phyloP scores from a whole-genome alignment of 2,888 invertebrate genomes.

The Crioceris asparagi region DNA sequence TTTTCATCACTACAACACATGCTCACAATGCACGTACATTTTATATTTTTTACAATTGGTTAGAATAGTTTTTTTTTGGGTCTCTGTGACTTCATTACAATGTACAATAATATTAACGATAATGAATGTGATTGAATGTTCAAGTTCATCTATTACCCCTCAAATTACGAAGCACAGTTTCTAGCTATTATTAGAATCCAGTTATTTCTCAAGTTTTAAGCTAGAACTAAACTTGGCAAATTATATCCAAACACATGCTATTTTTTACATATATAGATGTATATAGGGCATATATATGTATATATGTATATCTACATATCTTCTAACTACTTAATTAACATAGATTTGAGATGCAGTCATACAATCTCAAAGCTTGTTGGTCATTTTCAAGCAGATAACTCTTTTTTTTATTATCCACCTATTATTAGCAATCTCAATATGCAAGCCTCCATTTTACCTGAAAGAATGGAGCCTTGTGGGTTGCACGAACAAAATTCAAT shows the following conservation, averaged over 20 bases:
- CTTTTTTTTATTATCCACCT: conserved; percentile 20
- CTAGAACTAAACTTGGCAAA: conserved; percentile 30
- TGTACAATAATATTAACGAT: no score
- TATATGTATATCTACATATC: conserved; percentile 21
- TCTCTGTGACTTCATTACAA: conserved; percentile 40
- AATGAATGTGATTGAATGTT: no score
- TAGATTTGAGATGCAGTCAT: conserved; percentile 26
- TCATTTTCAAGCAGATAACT: conserved; percentile 23
- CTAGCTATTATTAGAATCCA: conserved; percentile 8
- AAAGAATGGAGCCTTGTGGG: conserved; percentile 73
- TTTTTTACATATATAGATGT: no score
- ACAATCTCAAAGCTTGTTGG: conserved; percentile 22
- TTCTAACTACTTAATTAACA: conserved; percentile 29
- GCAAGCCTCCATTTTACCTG: conserved; percentile 68
- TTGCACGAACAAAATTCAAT: conserved; percentile 50
- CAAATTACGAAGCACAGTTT: conserved; percentile 14
- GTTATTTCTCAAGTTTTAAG: conserved; percentile 13
- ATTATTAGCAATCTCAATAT: conserved; percentile 36
- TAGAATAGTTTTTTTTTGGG: no score
- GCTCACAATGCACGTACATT: conserved; percentile 27
- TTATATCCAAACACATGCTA: conserved; percentile 22
- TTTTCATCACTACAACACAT: conserved; percentile 33
- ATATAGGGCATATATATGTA: no score
- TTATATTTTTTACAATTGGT: conserved; percentile 14
- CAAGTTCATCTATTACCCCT: no score